phyloP scores from a whole-genome alignment of 2,113 vertebrate genomes.

The Chloroceryle aenea region DNA sequence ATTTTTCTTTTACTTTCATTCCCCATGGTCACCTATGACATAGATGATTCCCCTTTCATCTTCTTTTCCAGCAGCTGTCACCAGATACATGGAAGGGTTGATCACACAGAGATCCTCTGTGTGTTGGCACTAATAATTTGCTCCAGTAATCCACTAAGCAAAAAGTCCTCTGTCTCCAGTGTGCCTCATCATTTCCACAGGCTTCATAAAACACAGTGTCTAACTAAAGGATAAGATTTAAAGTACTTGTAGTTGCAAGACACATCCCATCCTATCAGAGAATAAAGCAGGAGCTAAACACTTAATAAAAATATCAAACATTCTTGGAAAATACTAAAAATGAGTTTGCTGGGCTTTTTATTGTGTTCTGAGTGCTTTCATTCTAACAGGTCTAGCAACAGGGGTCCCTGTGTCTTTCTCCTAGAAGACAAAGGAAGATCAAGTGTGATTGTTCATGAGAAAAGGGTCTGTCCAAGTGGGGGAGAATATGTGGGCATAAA shows the following conservation, averaged over 20 bases:
- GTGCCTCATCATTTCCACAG: neutral
- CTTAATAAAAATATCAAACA: neutral
- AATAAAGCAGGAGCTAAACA: neutral
- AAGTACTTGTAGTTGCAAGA: neutral
- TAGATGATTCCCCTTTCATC: neutral
- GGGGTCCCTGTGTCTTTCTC: neutral
- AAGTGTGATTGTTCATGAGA: fast-evolving
- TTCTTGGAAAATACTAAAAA: neutral
- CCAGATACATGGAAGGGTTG: neutral
- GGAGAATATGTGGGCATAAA: neutral
- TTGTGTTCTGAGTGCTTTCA: neutral
- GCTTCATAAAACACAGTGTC: neutral
- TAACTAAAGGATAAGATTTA: neutral
- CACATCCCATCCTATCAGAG: neutral
- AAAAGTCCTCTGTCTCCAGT: neutral
- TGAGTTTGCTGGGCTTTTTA: neutral
- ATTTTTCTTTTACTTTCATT: neutral
- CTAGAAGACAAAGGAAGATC: neutral
- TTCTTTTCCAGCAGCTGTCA: neutral
- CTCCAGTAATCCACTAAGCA: neutral
- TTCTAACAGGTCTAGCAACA: neutral
- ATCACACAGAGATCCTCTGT: neutral
- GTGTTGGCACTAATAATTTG: neutral
- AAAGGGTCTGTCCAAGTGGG: neutral
- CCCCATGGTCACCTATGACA: neutral